These are phyloP conservation scores for Euura lappo DNA, from an alignment of 1,140 invertebrate genomes.

Conservation along the genomic window DNA sequence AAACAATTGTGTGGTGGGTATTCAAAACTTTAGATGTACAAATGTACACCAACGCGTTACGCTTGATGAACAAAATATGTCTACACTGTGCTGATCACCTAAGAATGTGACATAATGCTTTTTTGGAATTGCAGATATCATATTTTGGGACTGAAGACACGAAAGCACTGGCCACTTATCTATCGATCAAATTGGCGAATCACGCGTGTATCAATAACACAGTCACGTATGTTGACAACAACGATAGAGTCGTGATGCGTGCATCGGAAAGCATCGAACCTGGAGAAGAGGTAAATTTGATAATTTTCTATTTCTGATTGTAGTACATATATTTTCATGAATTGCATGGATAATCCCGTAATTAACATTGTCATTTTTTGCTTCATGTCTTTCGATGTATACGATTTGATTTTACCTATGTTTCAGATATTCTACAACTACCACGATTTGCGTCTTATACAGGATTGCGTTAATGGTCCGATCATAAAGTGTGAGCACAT, in stretches of 20 bases:
- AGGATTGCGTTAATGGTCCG: neutral
- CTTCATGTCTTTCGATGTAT: neutral
- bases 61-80: neutral
- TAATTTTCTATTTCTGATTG: too few species aligned
- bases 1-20: too few species aligned
- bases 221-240: neutral
- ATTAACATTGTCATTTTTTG: neutral
- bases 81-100: too few species aligned
- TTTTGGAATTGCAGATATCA: neutral
- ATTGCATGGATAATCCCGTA: neutral
- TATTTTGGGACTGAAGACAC: neutral
- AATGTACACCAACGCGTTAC: too few species aligned
- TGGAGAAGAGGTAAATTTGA: neutral
- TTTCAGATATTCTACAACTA: neutral
- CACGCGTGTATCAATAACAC: neutral
- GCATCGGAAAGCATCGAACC: neutral
- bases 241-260: neutral
- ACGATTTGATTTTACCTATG: neutral
- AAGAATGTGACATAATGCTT: too few species aligned
- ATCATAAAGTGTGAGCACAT: neutral
- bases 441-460: neutral
- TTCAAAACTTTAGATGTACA: too few species aligned
- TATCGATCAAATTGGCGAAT: neutral
- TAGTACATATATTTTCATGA: neutral
- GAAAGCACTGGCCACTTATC: neutral